Conservation (phyloP, 2,888 invertebrate genomes). For the Chloromyia formosa region DNA sequence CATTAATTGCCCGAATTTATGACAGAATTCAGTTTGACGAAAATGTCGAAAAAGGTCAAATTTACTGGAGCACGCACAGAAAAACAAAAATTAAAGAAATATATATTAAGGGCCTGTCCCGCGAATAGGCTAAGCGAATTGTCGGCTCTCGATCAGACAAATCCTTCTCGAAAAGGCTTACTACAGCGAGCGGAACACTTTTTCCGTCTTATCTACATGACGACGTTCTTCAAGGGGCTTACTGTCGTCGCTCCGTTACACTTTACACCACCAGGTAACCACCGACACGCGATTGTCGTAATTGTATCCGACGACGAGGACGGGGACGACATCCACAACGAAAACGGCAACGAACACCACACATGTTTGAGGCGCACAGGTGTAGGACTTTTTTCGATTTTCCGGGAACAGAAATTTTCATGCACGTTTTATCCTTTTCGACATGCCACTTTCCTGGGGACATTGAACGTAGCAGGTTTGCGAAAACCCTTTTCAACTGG, state of each 20-base stretch:
- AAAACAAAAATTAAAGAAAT: no score
- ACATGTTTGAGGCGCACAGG: conserved; percentile 22
- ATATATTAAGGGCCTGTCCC: no score
- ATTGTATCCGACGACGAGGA: conserved; percentile 24
- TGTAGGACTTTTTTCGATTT: conserved; percentile 31
- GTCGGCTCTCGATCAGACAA: neutral
- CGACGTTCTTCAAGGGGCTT: conserved; percentile 8
- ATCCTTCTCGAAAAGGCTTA: neutral
- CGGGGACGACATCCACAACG: neutral
- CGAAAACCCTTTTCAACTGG: no score
- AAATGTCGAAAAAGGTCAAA: no score
- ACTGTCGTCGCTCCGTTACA: conserved; percentile 20
- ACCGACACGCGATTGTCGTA: conserved; percentile 27
- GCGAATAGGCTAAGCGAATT: neutral
- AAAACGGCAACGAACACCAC: conserved; percentile 10
- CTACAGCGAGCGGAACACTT: neutral
- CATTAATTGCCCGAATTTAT: no score
- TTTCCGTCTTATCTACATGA: conserved; percentile 28
- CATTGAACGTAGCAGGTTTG: no score
- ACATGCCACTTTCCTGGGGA: no score
- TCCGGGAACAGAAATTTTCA: conserved; percentile 21
- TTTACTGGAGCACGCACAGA: no score
- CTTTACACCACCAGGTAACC: conserved; percentile 33
- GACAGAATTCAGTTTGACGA: no score
- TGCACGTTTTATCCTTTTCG: conserved; percentile 8